Evolutionary conservation across 2,797 vertebrate genomes (phyloP).

Genomic region (Macropus fuliginosus): DNA sequence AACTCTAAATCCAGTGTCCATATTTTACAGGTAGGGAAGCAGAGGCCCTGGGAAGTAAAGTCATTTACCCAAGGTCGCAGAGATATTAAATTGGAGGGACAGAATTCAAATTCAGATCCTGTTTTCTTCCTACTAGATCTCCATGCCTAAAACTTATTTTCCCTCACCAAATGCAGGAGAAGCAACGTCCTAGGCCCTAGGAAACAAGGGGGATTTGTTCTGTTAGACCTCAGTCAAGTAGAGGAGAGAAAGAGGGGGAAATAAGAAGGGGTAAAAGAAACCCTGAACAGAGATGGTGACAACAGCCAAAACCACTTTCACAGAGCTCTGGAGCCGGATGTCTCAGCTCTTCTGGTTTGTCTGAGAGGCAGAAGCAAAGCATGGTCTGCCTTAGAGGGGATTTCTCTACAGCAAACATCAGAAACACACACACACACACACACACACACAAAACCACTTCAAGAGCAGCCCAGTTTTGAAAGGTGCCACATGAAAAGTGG

Average conservation of each 20-base stretch:
- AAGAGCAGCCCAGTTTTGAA: conserved; percentile 78
- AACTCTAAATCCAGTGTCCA: background rate
- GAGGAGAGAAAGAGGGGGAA: background rate
- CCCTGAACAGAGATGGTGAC: conserved; percentile 2
- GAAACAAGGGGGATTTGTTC: conserved; percentile 47
- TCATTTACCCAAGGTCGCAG: background rate
- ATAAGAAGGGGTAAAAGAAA: background rate
- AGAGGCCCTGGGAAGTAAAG: background rate
- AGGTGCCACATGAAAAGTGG: conserved; percentile 78
- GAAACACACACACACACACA: conserved; percentile 57
- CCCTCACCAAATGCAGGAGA: background rate
- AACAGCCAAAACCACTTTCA: conserved; percentile 15
- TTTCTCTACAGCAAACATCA: conserved; percentile 60
- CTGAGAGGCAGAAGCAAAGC: conserved; percentile 11
- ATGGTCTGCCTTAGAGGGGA: conserved; percentile 58
- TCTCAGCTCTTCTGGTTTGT: conserved; percentile 67
- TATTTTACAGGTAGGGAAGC: background rate
- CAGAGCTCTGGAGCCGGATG: conserved; percentile 66
- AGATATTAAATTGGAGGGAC: background rate
- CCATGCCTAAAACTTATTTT: background rate
- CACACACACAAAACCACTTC: conserved; percentile 78
- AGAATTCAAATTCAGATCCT: background rate
- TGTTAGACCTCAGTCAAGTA: background rate
- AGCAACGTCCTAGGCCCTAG: background rate
- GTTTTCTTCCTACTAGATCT: background rate